These are phyloP conservation scores for Rhysida immarginata DNA, from an alignment of 1,140 invertebrate genomes.

Conservation along the genomic window DNA sequence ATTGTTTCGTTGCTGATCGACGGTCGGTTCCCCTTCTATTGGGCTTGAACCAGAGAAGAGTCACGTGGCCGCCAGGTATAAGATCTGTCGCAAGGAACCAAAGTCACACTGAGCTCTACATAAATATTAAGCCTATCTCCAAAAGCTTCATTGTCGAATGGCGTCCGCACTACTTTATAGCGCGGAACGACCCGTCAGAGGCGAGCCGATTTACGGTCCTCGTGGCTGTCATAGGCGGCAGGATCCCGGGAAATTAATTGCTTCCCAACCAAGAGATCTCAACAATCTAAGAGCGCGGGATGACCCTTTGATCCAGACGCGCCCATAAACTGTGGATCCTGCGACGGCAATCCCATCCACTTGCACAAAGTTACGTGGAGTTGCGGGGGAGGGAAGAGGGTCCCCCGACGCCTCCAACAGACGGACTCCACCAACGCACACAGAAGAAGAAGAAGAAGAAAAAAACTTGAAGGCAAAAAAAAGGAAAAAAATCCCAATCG, in stretches of 20 bases:
- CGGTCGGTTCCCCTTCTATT: no score
- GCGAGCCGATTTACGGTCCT: not conserved
- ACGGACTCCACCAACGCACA: not conserved
- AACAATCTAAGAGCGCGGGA: not conserved
- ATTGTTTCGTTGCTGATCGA: no score
- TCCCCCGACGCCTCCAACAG: not conserved
- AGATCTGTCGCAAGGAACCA: no score
- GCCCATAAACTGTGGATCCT: not conserved
- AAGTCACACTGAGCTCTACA: not conserved
- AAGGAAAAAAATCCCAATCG: not conserved
- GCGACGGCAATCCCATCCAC: not conserved
- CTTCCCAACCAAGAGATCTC: not conserved
- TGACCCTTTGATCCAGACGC: not conserved
- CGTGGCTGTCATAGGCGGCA: not conserved
- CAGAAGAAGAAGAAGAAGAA: not conserved
- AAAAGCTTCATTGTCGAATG: not conserved
- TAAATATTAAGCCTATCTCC: not conserved
- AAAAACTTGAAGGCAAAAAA: not conserved
- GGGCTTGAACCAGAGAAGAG: no score
- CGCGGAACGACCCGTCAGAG: not conserved
- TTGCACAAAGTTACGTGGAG: not conserved
- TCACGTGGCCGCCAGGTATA: no score
- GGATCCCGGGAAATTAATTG: not conserved
- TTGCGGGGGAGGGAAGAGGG: not conserved
- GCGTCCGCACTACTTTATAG: not conserved